phyloP scores from a whole-genome alignment of 2,888 invertebrate species.

The Actias luna region DNA sequence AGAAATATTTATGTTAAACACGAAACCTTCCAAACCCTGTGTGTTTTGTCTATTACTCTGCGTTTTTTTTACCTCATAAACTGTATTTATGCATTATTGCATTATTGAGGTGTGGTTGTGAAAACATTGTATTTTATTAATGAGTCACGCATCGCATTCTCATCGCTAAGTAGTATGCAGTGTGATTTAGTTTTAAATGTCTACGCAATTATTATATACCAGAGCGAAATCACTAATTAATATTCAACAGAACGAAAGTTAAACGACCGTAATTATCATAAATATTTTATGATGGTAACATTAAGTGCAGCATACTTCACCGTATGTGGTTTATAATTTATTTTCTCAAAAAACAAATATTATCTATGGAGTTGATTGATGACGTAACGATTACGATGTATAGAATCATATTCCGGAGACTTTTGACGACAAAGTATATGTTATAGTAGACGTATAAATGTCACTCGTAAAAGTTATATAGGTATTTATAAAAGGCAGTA shows the following conservation, averaged over 20 bases:
- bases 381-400: not conserved
- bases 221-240: not conserved
- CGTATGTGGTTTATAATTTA: not conserved
- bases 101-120: not conserved
- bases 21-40: slow-evolving; percentile 15
- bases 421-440: not conserved
- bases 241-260: not conserved
- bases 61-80: not conserved
- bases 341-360: not conserved
- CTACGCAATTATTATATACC: not conserved
- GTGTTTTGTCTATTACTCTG: not conserved
- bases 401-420: not conserved
- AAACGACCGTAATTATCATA: not conserved
- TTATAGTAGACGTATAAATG: not conserved
- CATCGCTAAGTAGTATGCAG: not conserved
- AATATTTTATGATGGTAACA: not conserved
- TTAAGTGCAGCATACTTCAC: not conserved
- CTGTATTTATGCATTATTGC: not conserved
- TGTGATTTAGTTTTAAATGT: not conserved
- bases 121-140: not conserved
- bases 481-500: slow-evolving; percentile 1
- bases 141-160: not conserved
- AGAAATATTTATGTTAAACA: slow-evolving; percentile 56
- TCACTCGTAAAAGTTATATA: not conserved
- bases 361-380: not conserved